Evolutionary conservation across 2,888 invertebrate species (phyloP).

Genomic region (Sinopyrophorus schimmeli): DNA sequence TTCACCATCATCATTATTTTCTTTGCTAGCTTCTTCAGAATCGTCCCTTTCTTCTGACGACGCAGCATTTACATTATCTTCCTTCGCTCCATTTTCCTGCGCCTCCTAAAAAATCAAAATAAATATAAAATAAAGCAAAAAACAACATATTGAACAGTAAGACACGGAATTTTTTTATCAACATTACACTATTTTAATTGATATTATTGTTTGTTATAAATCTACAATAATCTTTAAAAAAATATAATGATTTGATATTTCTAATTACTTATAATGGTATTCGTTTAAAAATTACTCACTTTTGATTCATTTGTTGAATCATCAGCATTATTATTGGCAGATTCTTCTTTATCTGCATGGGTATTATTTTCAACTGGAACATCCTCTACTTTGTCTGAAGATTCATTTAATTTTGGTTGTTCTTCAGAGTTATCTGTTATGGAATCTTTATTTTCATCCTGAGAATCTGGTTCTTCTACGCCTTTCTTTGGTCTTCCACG

Average conservation of each 20-base stretch:
- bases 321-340: slow-evolving; percentile 50
- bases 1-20: slow-evolving; percentile 43
- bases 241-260: too few relatives aligned
- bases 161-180: too few relatives aligned
- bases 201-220: too few relatives aligned
- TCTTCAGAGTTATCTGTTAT: slow-evolving; percentile 39
- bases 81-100: slow-evolving; percentile 53
- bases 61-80: slow-evolving; percentile 47
- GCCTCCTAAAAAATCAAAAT: slow-evolving; percentile 38
- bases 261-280: too few relatives aligned
- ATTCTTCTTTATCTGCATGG: slow-evolving; percentile 42
- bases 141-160: too few relatives aligned
- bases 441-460: slow-evolving; percentile 49
- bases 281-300: slow-evolving; percentile 21
- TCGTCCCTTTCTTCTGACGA: slow-evolving; percentile 43
- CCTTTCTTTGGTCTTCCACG: slow-evolving; percentile 49
- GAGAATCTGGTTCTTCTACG: slow-evolving; percentile 48
- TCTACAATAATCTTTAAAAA: too few relatives aligned
- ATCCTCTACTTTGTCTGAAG: slow-evolving; percentile 29
- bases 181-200: too few relatives aligned
- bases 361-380: slow-evolving; percentile 35
- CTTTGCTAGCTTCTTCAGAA: slow-evolving; percentile 43
- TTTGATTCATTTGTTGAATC: slow-evolving; percentile 36
- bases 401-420: slow-evolving; percentile 23
- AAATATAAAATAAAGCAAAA: neutral